Evolutionary conservation across 1,140 invertebrate species (phyloP), one percentile per base, ranked within the genome.

Genomic region (Trichoplusia ni): DNA sequence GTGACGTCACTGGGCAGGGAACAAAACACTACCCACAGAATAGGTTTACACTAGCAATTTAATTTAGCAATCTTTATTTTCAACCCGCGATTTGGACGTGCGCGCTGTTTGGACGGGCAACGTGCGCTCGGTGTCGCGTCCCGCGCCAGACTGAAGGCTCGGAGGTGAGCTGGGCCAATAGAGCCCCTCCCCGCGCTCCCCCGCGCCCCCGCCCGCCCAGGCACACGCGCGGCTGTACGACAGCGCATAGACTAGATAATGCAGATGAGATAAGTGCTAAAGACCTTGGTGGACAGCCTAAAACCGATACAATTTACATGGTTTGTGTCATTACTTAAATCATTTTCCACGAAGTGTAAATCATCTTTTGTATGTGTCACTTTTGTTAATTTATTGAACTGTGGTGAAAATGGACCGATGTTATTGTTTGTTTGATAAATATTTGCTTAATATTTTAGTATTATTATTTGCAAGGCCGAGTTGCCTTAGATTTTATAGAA

Each of bases 161-260:
- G 69, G 81, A 86, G 83, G 81, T 82, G 69, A 76, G 75, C 81
- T 73, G 77, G 79, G 82, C 77, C 70, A 75, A 69, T 72, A 21
- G 54, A 31, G 38, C 53, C 37, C 37, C 46, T 58, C 38, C 40
- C 60, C 64, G 71, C 72, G 56, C 74, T 54, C 68, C 46, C 79
- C 73, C 64, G 44, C 44, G 11, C 70, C 65, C 56, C 65, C 77
- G 81, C 83, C 84, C 84, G 82, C 84, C 84, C 84, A 83, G 82
- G 81, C 84, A 79, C 71, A 75, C 76, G 67, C 58, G 56, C 53
- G 58, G 21, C 51, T 46, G 11, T 56, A 56, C 46, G 27, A 60
- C 64, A 51, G 19, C 35, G 47, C 37, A 38, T 42, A 63, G 60
- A 59, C 33, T 46, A 59, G 46, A 58, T 49, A 65, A 58, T 49